These are phyloP conservation scores for Aphis craccivora DNA, from an alignment of 1,140 invertebrate species.

Conservation along the genomic window DNA sequence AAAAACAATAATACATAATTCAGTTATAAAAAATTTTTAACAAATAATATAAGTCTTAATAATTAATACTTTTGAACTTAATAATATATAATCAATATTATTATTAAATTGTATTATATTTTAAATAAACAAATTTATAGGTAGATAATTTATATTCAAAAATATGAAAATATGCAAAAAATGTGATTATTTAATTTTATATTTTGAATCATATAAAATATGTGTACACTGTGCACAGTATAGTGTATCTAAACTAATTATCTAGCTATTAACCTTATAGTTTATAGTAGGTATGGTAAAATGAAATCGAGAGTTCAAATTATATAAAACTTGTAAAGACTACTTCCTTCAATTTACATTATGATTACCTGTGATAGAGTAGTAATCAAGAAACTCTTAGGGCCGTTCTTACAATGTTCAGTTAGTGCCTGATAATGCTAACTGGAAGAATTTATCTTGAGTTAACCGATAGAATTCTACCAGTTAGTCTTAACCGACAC, in stretches of 20 bases:
- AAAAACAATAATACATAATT: neutral
- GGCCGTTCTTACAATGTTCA: too few relatives aligned
- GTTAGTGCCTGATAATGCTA: too few relatives aligned
- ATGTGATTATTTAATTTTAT: neutral
- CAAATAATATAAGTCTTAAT: neutral
- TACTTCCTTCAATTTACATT: neutral
- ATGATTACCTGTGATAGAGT: neutral
- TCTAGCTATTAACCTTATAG: too few relatives aligned
- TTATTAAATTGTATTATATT: neutral
- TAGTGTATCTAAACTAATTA: too few relatives aligned
- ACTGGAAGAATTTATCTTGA: too few relatives aligned
- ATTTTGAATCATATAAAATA: too few relatives aligned
- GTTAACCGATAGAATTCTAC: too few relatives aligned
- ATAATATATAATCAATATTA: neutral
- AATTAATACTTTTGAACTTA: too few relatives aligned
- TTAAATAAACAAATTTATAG: neutral
- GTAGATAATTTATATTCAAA: neutral
- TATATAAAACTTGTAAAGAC: neutral
- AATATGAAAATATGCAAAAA: neutral
- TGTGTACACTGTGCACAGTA: too few relatives aligned
- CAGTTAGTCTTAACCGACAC: too few relatives aligned
- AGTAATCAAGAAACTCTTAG: neutral
- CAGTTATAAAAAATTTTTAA: neutral
- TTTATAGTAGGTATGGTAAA: neutral
- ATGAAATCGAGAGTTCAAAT: neutral